phyloP scores from a whole-genome alignment of 2,797 vertebrate species.

The Gallinago solitaria region DNA sequence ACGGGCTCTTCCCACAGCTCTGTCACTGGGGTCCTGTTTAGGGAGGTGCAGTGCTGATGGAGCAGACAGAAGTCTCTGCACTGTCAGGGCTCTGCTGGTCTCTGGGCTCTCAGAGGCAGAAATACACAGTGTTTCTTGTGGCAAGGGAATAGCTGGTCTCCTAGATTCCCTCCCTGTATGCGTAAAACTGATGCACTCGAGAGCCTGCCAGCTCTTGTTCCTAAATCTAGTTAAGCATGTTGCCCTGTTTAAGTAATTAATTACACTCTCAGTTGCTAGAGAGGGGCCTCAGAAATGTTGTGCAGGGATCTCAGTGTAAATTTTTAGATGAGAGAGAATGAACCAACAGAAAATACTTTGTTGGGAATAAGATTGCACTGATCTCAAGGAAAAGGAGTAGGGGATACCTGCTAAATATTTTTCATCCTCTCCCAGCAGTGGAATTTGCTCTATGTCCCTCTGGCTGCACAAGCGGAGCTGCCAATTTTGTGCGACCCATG shows the following conservation, averaged over 20 bases:
- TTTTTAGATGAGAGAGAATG: background rate
- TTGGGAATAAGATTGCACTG: background rate
- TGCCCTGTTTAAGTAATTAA: background rate
- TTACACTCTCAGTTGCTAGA: background rate
- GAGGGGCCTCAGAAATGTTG: background rate
- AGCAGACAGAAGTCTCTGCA: background rate
- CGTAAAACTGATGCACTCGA: background rate
- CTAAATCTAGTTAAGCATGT: background rate
- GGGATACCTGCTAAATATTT: background rate
- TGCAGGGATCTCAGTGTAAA: background rate
- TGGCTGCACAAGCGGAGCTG: background rate
- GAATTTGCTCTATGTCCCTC: background rate
- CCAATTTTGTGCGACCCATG: background rate
- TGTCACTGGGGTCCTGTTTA: background rate
- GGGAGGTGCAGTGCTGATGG: background rate
- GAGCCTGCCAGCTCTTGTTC: background rate
- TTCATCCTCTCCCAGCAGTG: background rate
- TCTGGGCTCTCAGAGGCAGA: background rate
- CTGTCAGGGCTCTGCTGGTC: background rate
- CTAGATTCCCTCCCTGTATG: background rate
- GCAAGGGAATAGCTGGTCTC: background rate
- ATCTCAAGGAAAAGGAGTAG: background rate
- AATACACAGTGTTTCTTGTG: background rate
- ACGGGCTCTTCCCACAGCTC: background rate
- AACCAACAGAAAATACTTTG: background rate